These are phyloP conservation scores for Hydropsyche betteni DNA, from an alignment of 2,888 invertebrate species.

Conservation along the genomic window DNA sequence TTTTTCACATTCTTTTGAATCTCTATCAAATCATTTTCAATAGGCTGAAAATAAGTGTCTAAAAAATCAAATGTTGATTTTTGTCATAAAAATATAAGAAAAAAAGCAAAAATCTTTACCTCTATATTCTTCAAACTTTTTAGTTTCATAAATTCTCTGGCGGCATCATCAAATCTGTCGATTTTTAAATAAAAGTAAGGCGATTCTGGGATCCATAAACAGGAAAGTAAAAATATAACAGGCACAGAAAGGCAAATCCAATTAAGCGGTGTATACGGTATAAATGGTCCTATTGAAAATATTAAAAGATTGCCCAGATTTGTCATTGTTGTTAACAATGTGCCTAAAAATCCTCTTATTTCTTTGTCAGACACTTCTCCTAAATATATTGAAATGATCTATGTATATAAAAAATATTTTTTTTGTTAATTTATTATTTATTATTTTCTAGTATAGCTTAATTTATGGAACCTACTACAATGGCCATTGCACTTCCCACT, in stretches of 20 bases:
- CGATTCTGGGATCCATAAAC: conserved; percentile 70
- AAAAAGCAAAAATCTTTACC: conserved; percentile 54
- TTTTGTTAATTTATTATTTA: conserved; percentile 6
- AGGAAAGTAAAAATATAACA: conserved; percentile 61
- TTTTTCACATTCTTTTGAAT: conserved; percentile 61
- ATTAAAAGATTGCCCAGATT: conserved; percentile 62
- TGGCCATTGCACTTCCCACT: conserved; percentile 65
- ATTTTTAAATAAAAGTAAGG: conserved; percentile 70
- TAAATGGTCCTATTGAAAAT: conserved; percentile 63
- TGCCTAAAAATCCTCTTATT: conserved; percentile 63
- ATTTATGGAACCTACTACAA: conserved; percentile 59
- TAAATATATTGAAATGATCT: conserved; percentile 66
- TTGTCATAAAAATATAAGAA: not conserved
- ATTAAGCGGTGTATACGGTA: conserved; percentile 62
- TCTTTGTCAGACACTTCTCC: conserved; percentile 67
- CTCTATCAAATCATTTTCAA: conserved; percentile 58
- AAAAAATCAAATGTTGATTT: conserved; percentile 37
- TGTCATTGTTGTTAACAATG: conserved; percentile 64
- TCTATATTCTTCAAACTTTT: conserved; percentile 62
- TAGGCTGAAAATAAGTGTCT: conserved; percentile 51
- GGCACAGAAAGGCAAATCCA: conserved; percentile 63
- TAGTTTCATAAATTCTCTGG: conserved; percentile 60
- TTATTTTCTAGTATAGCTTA: not conserved
- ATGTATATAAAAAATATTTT: conserved; percentile 35
- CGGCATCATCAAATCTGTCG: conserved; percentile 62